These are phyloP conservation scores for Onthophagus taurus DNA, from an alignment of 1,140 invertebrate species.

Conservation along the genomic window DNA sequence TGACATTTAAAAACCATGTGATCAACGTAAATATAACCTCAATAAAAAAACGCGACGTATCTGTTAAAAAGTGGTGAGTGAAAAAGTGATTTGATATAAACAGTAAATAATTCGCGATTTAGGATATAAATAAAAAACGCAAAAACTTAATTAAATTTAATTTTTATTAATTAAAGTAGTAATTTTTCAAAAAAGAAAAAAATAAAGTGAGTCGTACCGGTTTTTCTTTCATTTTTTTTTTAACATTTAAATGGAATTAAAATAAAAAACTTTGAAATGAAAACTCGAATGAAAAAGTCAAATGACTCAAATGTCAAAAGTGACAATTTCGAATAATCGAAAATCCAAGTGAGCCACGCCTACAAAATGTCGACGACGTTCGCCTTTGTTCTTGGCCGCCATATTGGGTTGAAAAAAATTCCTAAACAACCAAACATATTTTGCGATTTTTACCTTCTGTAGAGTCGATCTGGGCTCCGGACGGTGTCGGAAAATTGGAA, in stretches of 20 bases:
- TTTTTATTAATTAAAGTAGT: too few species aligned
- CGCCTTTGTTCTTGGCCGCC: slow-evolving; percentile 32
- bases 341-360: slow-evolving; percentile 27
- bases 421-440: slow-evolving; percentile 38
- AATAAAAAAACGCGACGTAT: not conserved
- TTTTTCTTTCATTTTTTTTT: too few species aligned
- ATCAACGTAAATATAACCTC: slow-evolving; percentile 8
- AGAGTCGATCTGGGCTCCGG: slow-evolving; percentile 24
- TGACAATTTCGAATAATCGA: too few species aligned
- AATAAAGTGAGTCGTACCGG: too few species aligned
- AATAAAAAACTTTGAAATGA: too few species aligned
- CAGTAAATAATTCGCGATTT: too few species aligned
- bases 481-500: slow-evolving; percentile 30
- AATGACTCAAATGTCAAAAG: too few species aligned
- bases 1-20: slow-evolving; percentile 4
- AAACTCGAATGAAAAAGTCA: too few species aligned
- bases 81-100: not conserved
- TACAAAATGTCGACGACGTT: slow-evolving; percentile 34
- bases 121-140: too few species aligned
- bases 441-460: slow-evolving; percentile 37
- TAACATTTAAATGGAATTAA: too few species aligned
- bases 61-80: not conserved
- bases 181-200: too few species aligned
- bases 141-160: too few species aligned
- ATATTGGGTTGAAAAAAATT: slow-evolving; percentile 36